Evolutionary conservation across 1,140 invertebrate species (phyloP).

Genomic region (Ericerus pela): DNA sequence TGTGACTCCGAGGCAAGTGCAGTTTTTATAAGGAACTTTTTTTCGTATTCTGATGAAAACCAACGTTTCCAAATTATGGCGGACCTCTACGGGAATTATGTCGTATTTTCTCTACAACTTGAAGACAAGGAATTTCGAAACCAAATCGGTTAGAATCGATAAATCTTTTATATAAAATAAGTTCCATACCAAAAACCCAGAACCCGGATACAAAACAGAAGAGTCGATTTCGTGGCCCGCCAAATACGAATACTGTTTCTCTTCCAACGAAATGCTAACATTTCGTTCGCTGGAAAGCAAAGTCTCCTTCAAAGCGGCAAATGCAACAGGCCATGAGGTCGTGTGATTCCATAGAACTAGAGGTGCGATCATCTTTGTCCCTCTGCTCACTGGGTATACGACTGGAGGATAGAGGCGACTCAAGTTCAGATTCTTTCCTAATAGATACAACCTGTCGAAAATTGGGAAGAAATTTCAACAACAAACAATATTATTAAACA

Average conservation of each 20-base stretch:
- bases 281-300: constrained; percentile 28
- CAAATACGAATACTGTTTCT: constrained; percentile 58
- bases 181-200: constrained; percentile 72
- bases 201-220: constrained; percentile 85
- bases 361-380: constrained; percentile 54
- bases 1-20: no score
- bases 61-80: no score
- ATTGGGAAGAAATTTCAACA: not conserved
- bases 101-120: no score
- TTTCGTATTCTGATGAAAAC: no score
- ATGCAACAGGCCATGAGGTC: constrained; percentile 34
- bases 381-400: constrained; percentile 50
- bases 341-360: constrained; percentile 55
- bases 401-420: constrained; percentile 44
- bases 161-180: no score
- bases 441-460: constrained; percentile 47
- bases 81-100: no score
- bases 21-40: no score
- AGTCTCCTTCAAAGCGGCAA: not conserved
- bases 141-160: no score
- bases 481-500: no score
- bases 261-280: constrained; percentile 59
- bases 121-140: no score
- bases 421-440: constrained; percentile 53
- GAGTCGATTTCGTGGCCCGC: constrained; percentile 85